phyloP scores from a whole-genome alignment of 1,140 invertebrate species.

The Musca domestica region DNA sequence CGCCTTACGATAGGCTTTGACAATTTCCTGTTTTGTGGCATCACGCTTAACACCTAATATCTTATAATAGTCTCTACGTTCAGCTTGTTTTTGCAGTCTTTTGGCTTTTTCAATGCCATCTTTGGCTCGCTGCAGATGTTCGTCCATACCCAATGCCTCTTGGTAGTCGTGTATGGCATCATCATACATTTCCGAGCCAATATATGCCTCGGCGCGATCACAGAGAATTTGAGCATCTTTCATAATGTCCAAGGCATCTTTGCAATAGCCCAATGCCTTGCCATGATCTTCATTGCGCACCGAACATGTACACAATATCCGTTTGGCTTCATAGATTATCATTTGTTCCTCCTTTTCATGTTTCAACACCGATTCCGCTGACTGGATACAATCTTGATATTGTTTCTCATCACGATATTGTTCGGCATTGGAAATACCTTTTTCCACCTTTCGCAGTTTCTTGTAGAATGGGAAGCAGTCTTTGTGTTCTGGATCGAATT shows the following conservation, averaged over 20 bases:
- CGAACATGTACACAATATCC: slow-evolving; percentile 73
- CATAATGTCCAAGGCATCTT: slow-evolving; percentile 74
- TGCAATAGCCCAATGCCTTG: slow-evolving; percentile 73
- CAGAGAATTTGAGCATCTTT: slow-evolving; percentile 79
- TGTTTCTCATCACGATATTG: slow-evolving; percentile 67
- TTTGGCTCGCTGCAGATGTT: slow-evolving; percentile 76
- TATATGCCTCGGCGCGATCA: slow-evolving; percentile 89
- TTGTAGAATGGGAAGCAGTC: slow-evolving; percentile 96
- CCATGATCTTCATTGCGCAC: slow-evolving; percentile 66
- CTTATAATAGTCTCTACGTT: slow-evolving; percentile 97
- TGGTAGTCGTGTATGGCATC: slow-evolving; percentile 89
- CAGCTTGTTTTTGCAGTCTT: slow-evolving; percentile 90
- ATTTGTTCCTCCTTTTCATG: slow-evolving; percentile 69
- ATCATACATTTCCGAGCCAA: slow-evolving; percentile 87
- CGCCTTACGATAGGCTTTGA: slow-evolving; percentile 95
- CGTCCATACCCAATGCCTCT: slow-evolving; percentile 82
- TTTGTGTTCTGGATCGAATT: slow-evolving; percentile 97
- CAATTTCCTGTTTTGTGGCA: slow-evolving; percentile 89
- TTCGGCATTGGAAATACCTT: slow-evolving; percentile 75
- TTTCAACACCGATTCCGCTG: slow-evolving; percentile 67
- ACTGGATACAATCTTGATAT: slow-evolving; percentile 73
- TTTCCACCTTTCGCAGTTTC: slow-evolving; percentile 94
- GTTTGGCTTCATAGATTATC: slow-evolving; percentile 73
- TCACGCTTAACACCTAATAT: slow-evolving; percentile 76
- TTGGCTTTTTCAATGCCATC: slow-evolving; percentile 88